Evolutionary conservation across 1,140 invertebrate genomes (phyloP).

Genomic region (Tetraneura akinire): DNA sequence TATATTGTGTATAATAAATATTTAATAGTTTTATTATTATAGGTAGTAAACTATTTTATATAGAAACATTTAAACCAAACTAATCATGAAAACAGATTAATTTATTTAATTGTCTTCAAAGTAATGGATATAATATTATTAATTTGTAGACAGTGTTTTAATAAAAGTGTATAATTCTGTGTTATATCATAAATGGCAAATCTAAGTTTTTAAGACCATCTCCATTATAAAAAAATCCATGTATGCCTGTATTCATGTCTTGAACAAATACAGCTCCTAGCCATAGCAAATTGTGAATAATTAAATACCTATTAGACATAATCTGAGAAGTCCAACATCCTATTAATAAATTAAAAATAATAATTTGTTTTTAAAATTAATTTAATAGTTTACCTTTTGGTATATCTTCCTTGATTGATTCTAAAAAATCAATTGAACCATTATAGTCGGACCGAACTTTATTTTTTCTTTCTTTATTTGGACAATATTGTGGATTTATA

Average conservation of each 20-base stretch:
- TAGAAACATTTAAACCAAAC: too few relatives aligned
- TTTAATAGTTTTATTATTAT: too few relatives aligned
- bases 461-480: not conserved
- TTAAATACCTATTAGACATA: conserved; percentile 7
- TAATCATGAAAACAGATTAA: too few relatives aligned
- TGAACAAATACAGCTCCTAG: conserved; percentile 25
- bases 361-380: not conserved
- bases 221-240: conserved; percentile 37
- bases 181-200: conserved; percentile 37
- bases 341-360: not conserved
- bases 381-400: conserved; percentile 11
- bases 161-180: too few relatives aligned
- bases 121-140: too few relatives aligned
- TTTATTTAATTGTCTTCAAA: too few relatives aligned
- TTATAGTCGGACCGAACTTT: conserved; percentile 3
- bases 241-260: conserved; percentile 23
- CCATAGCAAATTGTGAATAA: conserved; percentile 16
- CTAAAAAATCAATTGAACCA: conserved; percentile 23
- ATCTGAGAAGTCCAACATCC: conserved; percentile 24
- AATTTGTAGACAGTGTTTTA: too few relatives aligned
- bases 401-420: conserved; percentile 23
- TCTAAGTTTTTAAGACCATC: conserved; percentile 37
- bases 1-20: too few relatives aligned
- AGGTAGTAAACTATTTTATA: too few relatives aligned
- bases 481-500: not conserved